These are phyloP conservation scores for Acrocephalus scirpaceus DNA, from an alignment of 2,797 vertebrate genomes.

Conservation along the genomic window DNA sequence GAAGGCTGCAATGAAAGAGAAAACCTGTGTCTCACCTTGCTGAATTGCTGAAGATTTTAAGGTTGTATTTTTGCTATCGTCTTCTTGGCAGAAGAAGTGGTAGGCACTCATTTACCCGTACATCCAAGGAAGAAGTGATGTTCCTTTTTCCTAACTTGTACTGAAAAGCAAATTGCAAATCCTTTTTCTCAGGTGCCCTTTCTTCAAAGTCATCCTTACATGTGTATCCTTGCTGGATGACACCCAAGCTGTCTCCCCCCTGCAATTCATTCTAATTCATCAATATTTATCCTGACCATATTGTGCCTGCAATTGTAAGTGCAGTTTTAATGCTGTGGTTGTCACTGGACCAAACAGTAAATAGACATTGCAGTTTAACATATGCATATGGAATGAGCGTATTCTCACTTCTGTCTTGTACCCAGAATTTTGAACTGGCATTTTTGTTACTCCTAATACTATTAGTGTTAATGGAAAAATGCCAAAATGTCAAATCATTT, in stretches of 20 bases:
- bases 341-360: constrained; percentile 49
- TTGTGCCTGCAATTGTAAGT: constrained; percentile 24
- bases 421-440: constrained; percentile 32
- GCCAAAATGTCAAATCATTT: constrained; percentile 47
- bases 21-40: not conserved
- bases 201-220: constrained; percentile 21
- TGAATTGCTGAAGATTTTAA: not conserved
- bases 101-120: not conserved
- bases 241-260: not conserved
- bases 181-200: not conserved
- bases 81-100: not conserved
- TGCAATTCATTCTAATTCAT: constrained; percentile 43
- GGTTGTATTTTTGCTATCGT: not conserved
- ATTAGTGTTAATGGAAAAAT: constrained; percentile 26
- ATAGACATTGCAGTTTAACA: not conserved
- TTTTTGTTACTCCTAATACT: not conserved
- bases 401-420: not conserved
- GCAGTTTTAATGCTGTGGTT: not conserved
- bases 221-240: not conserved
- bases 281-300: constrained; percentile 54
- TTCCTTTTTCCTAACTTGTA: not conserved
- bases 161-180: not conserved
- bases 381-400: not conserved
- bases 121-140: not conserved
- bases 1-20: not conserved